Percentiles rank a stretch among this genome's conserved stretches.
Evolutionary conservation across 2,797 vertebrate genomes (phyloP).

Genomic region (Macropodus opercularis): DNA sequence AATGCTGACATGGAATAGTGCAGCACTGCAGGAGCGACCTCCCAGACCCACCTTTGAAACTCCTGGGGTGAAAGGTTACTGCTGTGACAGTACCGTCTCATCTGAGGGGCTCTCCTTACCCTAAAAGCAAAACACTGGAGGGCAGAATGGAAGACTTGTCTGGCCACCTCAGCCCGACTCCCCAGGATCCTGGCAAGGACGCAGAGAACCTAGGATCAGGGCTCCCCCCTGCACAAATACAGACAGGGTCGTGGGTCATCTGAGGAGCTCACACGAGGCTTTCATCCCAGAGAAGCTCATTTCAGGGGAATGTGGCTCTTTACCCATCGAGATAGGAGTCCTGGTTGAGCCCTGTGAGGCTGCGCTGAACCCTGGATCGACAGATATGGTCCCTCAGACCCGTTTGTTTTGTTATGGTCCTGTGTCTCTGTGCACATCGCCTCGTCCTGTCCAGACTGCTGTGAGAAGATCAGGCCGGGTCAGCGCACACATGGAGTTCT

Average conservation of each 20-base stretch:
- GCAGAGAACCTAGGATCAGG: slow-evolving; percentile 74
- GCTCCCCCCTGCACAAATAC: slow-evolving; percentile 79
- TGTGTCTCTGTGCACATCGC: slow-evolving; percentile 59
- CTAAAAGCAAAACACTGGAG: slow-evolving; percentile 75
- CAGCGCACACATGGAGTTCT: slow-evolving; percentile 64
- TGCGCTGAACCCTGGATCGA: slow-evolving; percentile 69
- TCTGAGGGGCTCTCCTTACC: slow-evolving; percentile 71
- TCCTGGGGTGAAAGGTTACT: slow-evolving; percentile 77
- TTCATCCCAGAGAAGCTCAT: slow-evolving; percentile 83
- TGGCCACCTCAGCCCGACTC: slow-evolving; percentile 72
- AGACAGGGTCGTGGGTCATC: slow-evolving; percentile 79
- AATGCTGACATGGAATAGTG: slow-evolving; percentile 50
- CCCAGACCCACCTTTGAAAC: slow-evolving; percentile 66
- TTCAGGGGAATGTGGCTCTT: slow-evolving; percentile 79
- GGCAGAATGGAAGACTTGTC: slow-evolving; percentile 68
- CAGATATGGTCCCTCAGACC: slow-evolving; percentile 70
- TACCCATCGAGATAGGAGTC: slow-evolving; percentile 77
- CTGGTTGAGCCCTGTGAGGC: slow-evolving; percentile 67
- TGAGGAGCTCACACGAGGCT: slow-evolving; percentile 76
- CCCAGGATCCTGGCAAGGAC: slow-evolving; percentile 74
- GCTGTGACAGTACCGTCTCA: slow-evolving; percentile 77
- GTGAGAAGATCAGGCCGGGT: slow-evolving; percentile 77
- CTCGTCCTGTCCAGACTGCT: slow-evolving; percentile 62
- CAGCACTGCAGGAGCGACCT: slow-evolving; percentile 42
- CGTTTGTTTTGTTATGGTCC: slow-evolving; percentile 76